Evolutionary conservation across 2,888 invertebrate species (phyloP).

Genomic region (Thelaira solivaga): DNA sequence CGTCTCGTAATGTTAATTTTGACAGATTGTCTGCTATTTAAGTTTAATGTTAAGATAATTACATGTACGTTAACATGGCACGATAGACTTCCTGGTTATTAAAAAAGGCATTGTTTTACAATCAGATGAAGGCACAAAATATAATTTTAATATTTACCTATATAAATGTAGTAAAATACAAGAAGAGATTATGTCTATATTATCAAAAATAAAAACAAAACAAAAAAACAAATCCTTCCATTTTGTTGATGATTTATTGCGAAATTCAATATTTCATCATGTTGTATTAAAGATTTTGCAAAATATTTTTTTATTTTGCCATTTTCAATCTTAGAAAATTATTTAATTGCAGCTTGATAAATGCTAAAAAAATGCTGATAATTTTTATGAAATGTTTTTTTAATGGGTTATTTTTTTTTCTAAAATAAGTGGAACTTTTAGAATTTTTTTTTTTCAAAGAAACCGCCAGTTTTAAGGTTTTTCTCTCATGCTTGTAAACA

Average conservation of each 20-base stretch:
- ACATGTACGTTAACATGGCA: slow-evolving; percentile 50
- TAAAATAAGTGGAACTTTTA: slow-evolving; percentile 13
- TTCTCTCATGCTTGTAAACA: slow-evolving; percentile 3
- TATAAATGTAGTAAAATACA: background rate
- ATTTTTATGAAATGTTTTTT: slow-evolving; percentile 5
- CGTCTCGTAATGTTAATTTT: slow-evolving; percentile 48
- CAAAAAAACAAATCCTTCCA: slow-evolving; percentile 6
- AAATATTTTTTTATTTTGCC: background rate
- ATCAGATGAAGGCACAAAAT: background rate
- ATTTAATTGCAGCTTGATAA: slow-evolving; percentile 15
- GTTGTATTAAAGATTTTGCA: background rate
- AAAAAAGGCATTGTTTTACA: slow-evolving; percentile 21
- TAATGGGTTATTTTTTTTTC: background rate
- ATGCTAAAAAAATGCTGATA: background rate
- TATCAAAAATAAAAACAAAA: background rate
- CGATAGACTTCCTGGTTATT: slow-evolving; percentile 53
- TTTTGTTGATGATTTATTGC: background rate
- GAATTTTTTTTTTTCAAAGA: slow-evolving; percentile 29
- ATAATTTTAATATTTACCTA: background rate
- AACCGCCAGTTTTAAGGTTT: slow-evolving; percentile 7
- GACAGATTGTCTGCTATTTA: slow-evolving; percentile 60
- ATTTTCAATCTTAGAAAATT: slow-evolving; percentile 13
- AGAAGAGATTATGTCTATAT: slow-evolving; percentile 7
- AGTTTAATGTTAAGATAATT: slow-evolving; percentile 55
- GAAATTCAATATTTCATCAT: slow-evolving; percentile 12